Conservation (phyloP, 2,888 invertebrate genomes). For the Acanthoscelides obtectus region DNA sequence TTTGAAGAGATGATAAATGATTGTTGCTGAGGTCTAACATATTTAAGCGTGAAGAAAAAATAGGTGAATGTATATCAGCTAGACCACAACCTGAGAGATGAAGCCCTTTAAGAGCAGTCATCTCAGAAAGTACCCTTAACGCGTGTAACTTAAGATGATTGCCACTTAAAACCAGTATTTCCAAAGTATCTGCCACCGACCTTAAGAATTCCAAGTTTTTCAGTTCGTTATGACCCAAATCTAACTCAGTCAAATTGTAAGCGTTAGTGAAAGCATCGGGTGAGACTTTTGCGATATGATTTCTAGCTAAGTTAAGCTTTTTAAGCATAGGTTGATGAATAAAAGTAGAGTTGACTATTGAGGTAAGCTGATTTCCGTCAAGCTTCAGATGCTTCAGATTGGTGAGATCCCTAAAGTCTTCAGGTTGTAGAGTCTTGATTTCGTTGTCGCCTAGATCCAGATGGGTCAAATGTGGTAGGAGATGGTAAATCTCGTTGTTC, state of each 20-base stretch:
- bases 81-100: slow-evolving; percentile 58
- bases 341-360: slow-evolving; percentile 64
- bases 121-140: slow-evolving; percentile 51
- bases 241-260: slow-evolving; percentile 61
- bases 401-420: slow-evolving; percentile 63
- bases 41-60: slow-evolving; percentile 54
- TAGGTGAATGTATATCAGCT: slow-evolving; percentile 52
- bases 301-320: slow-evolving; percentile 59
- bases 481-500: slow-evolving; percentile 71
- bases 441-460: slow-evolving; percentile 74
- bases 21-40: slow-evolving; percentile 70
- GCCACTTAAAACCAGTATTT: slow-evolving; percentile 64
- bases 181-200: slow-evolving; percentile 55
- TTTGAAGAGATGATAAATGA: slow-evolving; percentile 54
- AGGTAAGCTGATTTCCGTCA: slow-evolving; percentile 71
- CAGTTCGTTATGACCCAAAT: slow-evolving; percentile 67
- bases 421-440: slow-evolving; percentile 63
- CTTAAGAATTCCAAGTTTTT: slow-evolving; percentile 28
- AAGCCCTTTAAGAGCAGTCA: slow-evolving; percentile 54
- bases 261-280: slow-evolving; percentile 68
- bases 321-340: slow-evolving; percentile 52
- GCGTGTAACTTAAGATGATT: slow-evolving; percentile 57
- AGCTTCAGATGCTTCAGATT: slow-evolving; percentile 60
- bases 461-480: slow-evolving; percentile 63
- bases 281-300: slow-evolving; percentile 65